Evolutionary conservation across 2,113 vertebrate species (phyloP), one percentile per base, ranked within the genome.

Genomic region (Esox niger): DNA sequence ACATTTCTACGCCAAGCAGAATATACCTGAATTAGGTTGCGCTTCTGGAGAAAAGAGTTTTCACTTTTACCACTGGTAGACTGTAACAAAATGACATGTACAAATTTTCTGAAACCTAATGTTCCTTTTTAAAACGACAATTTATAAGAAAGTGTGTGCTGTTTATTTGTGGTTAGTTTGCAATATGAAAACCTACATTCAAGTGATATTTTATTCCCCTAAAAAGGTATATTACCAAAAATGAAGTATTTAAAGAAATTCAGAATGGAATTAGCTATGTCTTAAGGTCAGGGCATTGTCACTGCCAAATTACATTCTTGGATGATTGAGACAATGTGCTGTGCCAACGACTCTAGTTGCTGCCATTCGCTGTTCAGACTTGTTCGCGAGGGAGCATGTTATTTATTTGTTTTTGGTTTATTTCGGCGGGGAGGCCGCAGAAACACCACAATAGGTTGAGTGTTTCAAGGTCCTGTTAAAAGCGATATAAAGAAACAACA

Each of bases 341-440:
- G 76, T 76, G 80, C 83, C 79, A 84, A n/a, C 58, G 76, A 77
- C 57, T 81, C 33, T 30, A 80, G 69, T 70, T 76, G 73, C 77
- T 84, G 84, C 83, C 77, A 79, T 83, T 67, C 67, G 62, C 64
- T 85, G 82, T 86, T 88, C 82, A 77, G 84, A 87, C 79, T 76
- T 77, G 76, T 75, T 84, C 61, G 68, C 67, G 76, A 79, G 29
- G 38, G 33, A 25, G 30, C 3, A 15, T 43, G 3, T 43, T n/a
- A n/a, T n/a, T n/a, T n/a, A n/a, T n/a, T n/a, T n/a, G 30, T 15
- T 20, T 52, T 1, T 27, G 35, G 17, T n/a, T 55, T 23, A 49
- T 70, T 64, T 70, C 49, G 38, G 29, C 56, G 46, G 66, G 49
- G 62, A 38, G 66, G 76, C 55, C 73, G 74, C 59, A 82, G n/a